Base-by-base conservation (phyloP, 2,888 invertebrate genomes). In the Eutolmus rufibarbis region DNA sequence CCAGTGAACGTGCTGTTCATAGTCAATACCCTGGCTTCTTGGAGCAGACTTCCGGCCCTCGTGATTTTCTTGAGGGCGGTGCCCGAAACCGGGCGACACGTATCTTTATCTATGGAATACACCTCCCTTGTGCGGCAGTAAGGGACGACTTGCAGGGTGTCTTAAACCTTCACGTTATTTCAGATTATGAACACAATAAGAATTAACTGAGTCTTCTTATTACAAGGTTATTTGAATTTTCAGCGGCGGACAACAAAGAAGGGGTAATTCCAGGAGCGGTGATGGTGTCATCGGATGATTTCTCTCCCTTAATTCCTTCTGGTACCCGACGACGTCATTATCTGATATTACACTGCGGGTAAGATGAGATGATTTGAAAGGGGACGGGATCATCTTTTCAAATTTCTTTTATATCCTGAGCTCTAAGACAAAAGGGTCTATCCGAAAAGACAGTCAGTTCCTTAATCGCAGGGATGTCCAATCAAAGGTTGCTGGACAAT, bases 111-210 rank as follows among this genome's bases (percentile, higher is more conserved):
- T 46, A 46, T 16, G 16, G 12, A 46, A 14, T 46, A 46, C 4
- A 46, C 7, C 56, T 4, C 56, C 56, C 8, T 56, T 9, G 19
- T 19, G 5, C 19, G 43, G 16, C 16, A 46, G 43, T 46, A 56
- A 19, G 8, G 19, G 19, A n/a, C n/a, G 8, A 1, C 19, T 56
- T 19, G n/a, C 74, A 74, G 74, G 74, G 34, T 5, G 28, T 12
- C 43, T 40, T 74, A 86, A 86, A 74, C 74, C 86, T 77, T 23
- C 56, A 86, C 56, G 77, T 86, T 86, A 86, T 86, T 86, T 86
- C 77, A 40, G 76, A 78, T 86, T 86, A 77, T 77, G 86, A 86
- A 78, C 77, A 86, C 86, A 86, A 86, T 74, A 77, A 86, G 86
- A 77, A 86, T 86, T 86, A 86, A 77, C 77, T 56, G 56, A 86